Conservation (phyloP, 1,140 invertebrate genomes). For the Anthonomus grandis region DNA sequence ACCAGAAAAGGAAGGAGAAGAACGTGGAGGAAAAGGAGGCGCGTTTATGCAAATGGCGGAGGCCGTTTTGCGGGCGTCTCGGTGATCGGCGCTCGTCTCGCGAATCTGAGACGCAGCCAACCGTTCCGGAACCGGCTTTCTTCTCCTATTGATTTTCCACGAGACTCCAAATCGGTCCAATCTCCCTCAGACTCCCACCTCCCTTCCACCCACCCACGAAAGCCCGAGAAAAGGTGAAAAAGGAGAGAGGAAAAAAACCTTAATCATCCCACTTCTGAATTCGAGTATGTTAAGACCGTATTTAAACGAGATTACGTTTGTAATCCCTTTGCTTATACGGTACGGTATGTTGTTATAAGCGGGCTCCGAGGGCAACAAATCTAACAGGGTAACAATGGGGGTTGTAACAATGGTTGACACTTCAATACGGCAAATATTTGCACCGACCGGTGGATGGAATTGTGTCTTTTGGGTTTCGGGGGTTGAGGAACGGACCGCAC, state of each 20-base stretch:
- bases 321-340: constrained; percentile 1
- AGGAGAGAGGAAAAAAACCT: too few relatives aligned
- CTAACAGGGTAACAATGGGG: constrained; percentile 37
- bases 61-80: constrained; percentile 45
- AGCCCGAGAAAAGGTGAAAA: too few relatives aligned
- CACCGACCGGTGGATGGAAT: constrained; percentile 29
- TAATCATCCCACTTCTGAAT: not conserved
- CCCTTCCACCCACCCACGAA: too few relatives aligned
- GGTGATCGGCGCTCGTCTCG: constrained; percentile 50
- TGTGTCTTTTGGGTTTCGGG: too few relatives aligned
- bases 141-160: constrained; percentile 51
- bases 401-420: constrained; percentile 44
- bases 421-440: constrained; percentile 47
- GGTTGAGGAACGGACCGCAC: too few relatives aligned
- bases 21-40: not conserved
- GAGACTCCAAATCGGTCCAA: too few relatives aligned
- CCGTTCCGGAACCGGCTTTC: constrained; percentile 51
- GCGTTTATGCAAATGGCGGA: constrained; percentile 38
- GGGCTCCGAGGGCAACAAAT: constrained; percentile 39
- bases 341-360: constrained; percentile 12
- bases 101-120: constrained; percentile 51
- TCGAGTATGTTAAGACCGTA: not conserved
- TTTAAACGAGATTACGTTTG: constrained; percentile 16
- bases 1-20: too few relatives aligned
- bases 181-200: too few relatives aligned